These are phyloP conservation scores for Plemyria rubiginata DNA, from an alignment of 2,888 invertebrate genomes.

Conservation along the genomic window DNA sequence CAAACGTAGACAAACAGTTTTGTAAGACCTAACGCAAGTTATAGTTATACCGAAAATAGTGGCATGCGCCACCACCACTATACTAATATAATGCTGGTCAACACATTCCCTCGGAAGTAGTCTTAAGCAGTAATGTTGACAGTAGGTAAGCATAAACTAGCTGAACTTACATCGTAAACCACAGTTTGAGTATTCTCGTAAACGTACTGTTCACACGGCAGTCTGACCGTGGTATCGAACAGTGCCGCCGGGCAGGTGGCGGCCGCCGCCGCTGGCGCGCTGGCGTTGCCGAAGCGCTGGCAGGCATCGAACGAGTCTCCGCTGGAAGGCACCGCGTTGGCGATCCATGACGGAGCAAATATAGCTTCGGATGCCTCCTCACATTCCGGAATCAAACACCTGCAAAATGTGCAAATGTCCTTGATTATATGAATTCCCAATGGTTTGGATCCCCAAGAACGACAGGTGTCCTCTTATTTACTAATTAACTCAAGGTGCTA, in stretches of 20 bases:
- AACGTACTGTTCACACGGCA: constrained; percentile 48
- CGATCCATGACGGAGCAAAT: constrained; percentile 73
- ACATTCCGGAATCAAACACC: constrained; percentile 60
- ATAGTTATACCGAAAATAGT: too few relatives aligned
- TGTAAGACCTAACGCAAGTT: too few relatives aligned
- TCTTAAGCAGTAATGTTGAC: too few relatives aligned
- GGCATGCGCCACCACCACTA: too few relatives aligned
- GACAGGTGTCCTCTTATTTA: too few relatives aligned
- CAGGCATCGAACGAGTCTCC: constrained; percentile 61
- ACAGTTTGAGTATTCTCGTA: constrained; percentile 51
- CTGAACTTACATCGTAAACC: constrained; percentile 52
- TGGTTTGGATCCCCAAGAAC: too few relatives aligned
- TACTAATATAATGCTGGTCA: too few relatives aligned
- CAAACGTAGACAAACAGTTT: too few relatives aligned
- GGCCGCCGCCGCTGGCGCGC: constrained; percentile 1
- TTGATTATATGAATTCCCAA: too few relatives aligned
- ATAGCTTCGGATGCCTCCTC: constrained; percentile 47
- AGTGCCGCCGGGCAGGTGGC: constrained; percentile 43
- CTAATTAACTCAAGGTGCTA: too few relatives aligned
- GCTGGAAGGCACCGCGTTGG: constrained; percentile 65
- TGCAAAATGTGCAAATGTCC: constrained; percentile 24
- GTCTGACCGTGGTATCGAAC: constrained; percentile 41
- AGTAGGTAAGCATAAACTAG: background rate
- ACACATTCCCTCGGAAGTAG: too few relatives aligned
- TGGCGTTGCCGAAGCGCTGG: constrained; percentile 53